Evolutionary conservation across 2,888 invertebrate genomes (phyloP).

Genomic region (Catocala nupta): DNA sequence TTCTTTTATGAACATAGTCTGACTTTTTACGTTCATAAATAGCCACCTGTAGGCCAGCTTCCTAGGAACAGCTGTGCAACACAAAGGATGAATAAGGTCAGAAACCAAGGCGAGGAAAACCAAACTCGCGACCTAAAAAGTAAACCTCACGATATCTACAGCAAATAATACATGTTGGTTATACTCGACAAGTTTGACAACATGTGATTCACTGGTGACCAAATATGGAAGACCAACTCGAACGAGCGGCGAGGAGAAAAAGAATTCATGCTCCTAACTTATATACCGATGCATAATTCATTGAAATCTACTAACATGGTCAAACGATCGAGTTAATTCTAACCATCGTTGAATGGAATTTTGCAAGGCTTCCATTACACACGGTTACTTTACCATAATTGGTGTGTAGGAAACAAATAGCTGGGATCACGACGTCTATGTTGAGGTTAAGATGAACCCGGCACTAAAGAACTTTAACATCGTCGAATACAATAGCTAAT

Average conservation of each 20-base stretch:
- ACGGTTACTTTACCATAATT: slow-evolving; percentile 64
- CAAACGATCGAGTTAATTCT: slow-evolving; percentile 62
- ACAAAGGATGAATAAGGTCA: slow-evolving; percentile 28
- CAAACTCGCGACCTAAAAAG: slow-evolving; percentile 20
- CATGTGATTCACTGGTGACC: slow-evolving; percentile 68
- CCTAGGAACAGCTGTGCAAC: slow-evolving; percentile 31
- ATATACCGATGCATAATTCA: slow-evolving; percentile 69
- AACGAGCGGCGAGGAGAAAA: slow-evolving; percentile 61
- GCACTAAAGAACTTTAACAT: slow-evolving; percentile 30
- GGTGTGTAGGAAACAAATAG: slow-evolving; percentile 70
- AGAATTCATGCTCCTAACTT: slow-evolving; percentile 61
- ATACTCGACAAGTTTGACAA: slow-evolving; percentile 55
- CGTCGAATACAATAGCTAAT: slow-evolving; percentile 40
- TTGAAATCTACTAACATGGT: slow-evolving; percentile 68
- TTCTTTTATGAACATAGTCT: slow-evolving; percentile 29
- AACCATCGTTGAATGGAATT: slow-evolving; percentile 64
- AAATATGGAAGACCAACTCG: slow-evolving; percentile 65
- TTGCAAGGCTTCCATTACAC: slow-evolving; percentile 60
- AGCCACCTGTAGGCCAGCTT: slow-evolving; percentile 30
- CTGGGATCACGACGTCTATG: slow-evolving; percentile 41
- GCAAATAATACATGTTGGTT: slow-evolving; percentile 41
- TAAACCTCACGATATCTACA: slow-evolving; percentile 29
- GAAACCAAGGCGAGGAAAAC: slow-evolving; percentile 29
- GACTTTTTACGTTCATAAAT: slow-evolving; percentile 31
- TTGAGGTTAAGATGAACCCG: slow-evolving; percentile 31